Percentiles rank a stretch among this genome's conserved stretches.
Conservation (phyloP, 2,113 vertebrate species). For the Rhagologus leucostigma region DNA sequence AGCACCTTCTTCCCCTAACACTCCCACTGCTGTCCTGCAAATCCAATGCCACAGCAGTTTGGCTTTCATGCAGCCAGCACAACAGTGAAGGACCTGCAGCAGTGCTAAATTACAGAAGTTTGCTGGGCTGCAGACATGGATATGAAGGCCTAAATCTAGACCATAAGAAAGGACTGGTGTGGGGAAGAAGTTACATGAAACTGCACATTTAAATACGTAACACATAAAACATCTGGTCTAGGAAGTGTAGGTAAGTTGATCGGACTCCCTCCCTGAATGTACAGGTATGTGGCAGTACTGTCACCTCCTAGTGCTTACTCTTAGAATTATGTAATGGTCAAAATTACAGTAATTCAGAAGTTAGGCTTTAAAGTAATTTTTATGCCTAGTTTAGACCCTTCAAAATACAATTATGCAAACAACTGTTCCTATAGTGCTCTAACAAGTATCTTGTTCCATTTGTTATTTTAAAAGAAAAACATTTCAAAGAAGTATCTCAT, state of each 20-base stretch:
- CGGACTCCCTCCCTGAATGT: accelerated
- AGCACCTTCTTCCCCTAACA: not conserved
- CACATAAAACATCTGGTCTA: not conserved
- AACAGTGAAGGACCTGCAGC: not conserved
- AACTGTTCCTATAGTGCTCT: not conserved
- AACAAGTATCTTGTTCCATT: not conserved
- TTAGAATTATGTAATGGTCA: not conserved
- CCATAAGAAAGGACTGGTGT: not conserved
- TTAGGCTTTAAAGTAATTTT: not conserved
- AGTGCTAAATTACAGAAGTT: not conserved
- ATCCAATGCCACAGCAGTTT: accelerated
- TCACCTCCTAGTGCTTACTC: not conserved
- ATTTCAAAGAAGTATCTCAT: not conserved
- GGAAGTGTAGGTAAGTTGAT: not conserved
- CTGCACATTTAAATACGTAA: not conserved
- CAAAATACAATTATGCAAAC: not conserved
- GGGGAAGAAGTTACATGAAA: not conserved
- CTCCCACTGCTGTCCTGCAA: not conserved
- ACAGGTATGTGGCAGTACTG: not conserved
- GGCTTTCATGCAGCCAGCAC: not conserved
- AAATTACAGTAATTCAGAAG: not conserved
- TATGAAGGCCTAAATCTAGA: not conserved
- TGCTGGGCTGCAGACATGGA: not conserved
- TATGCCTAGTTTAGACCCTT: not conserved
- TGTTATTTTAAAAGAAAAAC: not conserved